A percentile compares a stretch with the other conserved stretches of the same genome.
phyloP scores from a whole-genome alignment of 2,888 invertebrate genomes.

The Epinotia bilunana region DNA sequence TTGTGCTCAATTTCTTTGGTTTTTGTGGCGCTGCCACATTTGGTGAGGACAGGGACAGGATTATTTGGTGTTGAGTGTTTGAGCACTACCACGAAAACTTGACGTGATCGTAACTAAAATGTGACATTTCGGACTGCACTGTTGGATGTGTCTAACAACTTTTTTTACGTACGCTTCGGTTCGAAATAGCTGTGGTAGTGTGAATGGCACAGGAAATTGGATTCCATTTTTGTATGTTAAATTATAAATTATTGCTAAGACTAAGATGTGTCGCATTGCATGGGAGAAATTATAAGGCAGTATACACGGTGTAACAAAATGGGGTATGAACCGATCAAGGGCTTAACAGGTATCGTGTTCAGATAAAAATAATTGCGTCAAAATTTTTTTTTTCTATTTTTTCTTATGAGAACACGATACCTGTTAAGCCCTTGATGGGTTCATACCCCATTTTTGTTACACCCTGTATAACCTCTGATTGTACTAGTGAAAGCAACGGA shows the following conservation, averaged over 20 bases:
- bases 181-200: not conserved
- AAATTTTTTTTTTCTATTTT: no score
- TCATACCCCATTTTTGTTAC: no score
- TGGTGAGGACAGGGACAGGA: no score
- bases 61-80: not conserved
- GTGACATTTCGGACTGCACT: no score
- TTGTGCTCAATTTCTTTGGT: no score
- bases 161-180: not conserved
- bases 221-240: not conserved
- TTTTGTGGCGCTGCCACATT: no score
- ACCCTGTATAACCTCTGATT: not conserved
- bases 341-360: no score
- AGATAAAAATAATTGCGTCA: no score
- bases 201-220: not conserved
- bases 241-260: not conserved
- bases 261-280: not conserved
- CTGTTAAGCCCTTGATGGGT: no score
- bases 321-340: no score
- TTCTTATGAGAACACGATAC: no score
- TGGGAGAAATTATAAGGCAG: not conserved
- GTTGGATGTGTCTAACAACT: not conserved
- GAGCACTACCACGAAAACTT: not conserved
- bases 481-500: not conserved
- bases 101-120: not conserved
- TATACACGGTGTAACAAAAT: no score